Base-by-base conservation (phyloP, 2,888 invertebrate species). In the Mythimna loreyi region DNA sequence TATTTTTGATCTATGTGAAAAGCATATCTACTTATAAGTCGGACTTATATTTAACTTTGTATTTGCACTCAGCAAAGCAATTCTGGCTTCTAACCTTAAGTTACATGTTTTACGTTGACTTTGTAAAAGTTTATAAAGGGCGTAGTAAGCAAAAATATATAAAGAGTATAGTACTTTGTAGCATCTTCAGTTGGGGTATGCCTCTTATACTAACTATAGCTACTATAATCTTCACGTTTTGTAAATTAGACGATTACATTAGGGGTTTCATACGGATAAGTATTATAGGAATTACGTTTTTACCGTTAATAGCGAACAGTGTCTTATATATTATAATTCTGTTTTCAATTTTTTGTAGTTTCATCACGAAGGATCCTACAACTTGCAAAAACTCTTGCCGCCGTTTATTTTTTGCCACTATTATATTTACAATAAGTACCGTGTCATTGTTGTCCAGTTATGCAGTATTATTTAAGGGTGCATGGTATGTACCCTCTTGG, bases 21-120 rank as follows among this genome's bases (percentile, higher is more conserved):
- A n/a, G 2, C 43, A 43, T 2, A 1, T 6, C 6, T 3, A 19
- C 0, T 5, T 4, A 19, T 7, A n/a, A 6, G 19, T 2, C n/a
- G 19, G 0, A 7, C 7, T n/a, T 43, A 5, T n/a, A 19, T 7
- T 7, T 43, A 43, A 7, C n/a, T 7, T 43, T n/a, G 1, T 43
- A 43, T 43, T 0, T 43, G 6, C n/a, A 43, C 7, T 30, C 21
- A 28, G 55, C 23, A 21, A 55, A 40, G 19, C 33, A 16, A 1
- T 28, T 47, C 8, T 63, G 63, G 63, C 19, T 30, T 8, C 4
- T 63, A 9, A 23, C 57, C 13, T 8, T 56, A 47, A 33, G 45
- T 57, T 23, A 33, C 23, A 57, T 63, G 56, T 45, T 63, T 33
- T 63, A 63, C 5, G 58, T 45, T 0, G 58, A 45, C 7, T 28